phyloP scores from a whole-genome alignment of 2,888 invertebrate genomes.

The Nomada hirtipes region DNA sequence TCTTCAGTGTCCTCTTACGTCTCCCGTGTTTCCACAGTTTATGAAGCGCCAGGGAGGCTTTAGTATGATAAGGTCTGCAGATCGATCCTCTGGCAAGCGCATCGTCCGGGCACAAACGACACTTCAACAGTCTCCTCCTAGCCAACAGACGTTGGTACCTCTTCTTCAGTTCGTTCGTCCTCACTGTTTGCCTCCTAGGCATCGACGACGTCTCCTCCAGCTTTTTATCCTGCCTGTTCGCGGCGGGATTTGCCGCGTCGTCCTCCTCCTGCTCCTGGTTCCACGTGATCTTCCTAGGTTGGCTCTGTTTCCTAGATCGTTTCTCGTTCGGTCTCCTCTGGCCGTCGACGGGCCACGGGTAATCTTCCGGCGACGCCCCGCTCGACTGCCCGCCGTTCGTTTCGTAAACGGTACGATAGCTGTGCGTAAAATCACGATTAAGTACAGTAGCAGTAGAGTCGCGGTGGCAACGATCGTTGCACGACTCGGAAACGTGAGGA shows the following conservation, averaged over 20 bases:
- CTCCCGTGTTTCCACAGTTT: constrained; percentile 85
- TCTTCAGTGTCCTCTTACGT: not conserved
- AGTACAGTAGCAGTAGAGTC: constrained; percentile 41
- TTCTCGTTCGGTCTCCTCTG: constrained; percentile 68
- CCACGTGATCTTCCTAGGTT: constrained; percentile 84
- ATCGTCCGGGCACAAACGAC: constrained; percentile 79
- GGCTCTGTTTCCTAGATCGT: constrained; percentile 85
- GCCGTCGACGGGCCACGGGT: not conserved
- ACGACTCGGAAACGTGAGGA: constrained; percentile 6
- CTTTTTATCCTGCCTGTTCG: not conserved
- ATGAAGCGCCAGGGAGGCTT: constrained; percentile 85
- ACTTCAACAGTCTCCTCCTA: constrained; percentile 67
- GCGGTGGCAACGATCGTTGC: constrained; percentile 14
- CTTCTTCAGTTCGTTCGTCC: constrained; percentile 17
- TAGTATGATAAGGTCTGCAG: constrained; percentile 84
- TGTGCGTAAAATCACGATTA: constrained; percentile 67
- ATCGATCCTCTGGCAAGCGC: constrained; percentile 81
- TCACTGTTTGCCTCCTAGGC: constrained; percentile 39
- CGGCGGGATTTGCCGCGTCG: not conserved
- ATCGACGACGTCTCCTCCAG: constrained; percentile 3
- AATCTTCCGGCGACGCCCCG: not conserved
- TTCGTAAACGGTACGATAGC: constrained; percentile 28
- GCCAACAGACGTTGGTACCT: not conserved
- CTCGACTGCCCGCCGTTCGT: not conserved
- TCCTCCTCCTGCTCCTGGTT: constrained; percentile 65